These are phyloP conservation scores for Drosophila virilis DNA, from an alignment of 1,140 invertebrate genomes.

Conservation along the genomic window DNA sequence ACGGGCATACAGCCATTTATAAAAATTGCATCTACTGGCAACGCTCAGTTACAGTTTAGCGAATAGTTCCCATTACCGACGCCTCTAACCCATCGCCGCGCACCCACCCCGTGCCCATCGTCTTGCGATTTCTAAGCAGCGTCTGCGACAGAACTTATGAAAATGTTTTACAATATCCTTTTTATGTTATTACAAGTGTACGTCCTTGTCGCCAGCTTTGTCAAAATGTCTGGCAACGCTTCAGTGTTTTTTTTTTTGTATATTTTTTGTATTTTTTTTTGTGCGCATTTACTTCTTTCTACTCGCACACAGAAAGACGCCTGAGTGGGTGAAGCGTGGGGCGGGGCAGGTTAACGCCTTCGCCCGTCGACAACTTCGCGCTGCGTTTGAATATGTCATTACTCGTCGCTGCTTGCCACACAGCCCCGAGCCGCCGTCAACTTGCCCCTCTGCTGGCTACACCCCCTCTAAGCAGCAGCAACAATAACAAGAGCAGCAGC, in stretches of 20 bases:
- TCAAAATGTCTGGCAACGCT: slow-evolving; percentile 83
- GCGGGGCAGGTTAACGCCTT: slow-evolving; percentile 58
- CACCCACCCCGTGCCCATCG: neutral
- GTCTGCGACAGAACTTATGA: slow-evolving; percentile 73
- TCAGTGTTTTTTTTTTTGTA: slow-evolving; percentile 1
- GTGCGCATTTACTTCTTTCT: neutral
- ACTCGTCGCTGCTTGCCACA: slow-evolving; percentile 47
- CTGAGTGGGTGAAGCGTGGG: slow-evolving; percentile 11
- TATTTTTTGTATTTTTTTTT: slow-evolving; percentile 3
- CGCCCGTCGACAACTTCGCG: slow-evolving; percentile 73
- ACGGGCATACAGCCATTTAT: slow-evolving; percentile 5
- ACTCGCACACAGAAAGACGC: slow-evolving; percentile 8
- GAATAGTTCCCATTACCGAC: slow-evolving; percentile 3
- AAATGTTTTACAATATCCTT: slow-evolving; percentile 84
- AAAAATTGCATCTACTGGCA: slow-evolving; percentile 8
- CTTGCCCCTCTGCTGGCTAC: neutral
- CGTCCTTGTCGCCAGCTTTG: slow-evolving; percentile 83
- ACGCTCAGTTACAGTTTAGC: slow-evolving; percentile 15
- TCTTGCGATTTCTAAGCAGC: slow-evolving; percentile 14
- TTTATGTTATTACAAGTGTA: slow-evolving; percentile 84
- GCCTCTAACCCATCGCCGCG: neutral
- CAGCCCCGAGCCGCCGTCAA: neutral
- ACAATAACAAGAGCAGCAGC: slow-evolving; percentile 41
- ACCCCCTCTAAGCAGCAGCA: slow-evolving; percentile 10
- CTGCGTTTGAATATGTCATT: slow-evolving; percentile 81